Evolutionary conservation across 2,888 invertebrate species (phyloP).

Genomic region (Uloborus plumipes): DNA sequence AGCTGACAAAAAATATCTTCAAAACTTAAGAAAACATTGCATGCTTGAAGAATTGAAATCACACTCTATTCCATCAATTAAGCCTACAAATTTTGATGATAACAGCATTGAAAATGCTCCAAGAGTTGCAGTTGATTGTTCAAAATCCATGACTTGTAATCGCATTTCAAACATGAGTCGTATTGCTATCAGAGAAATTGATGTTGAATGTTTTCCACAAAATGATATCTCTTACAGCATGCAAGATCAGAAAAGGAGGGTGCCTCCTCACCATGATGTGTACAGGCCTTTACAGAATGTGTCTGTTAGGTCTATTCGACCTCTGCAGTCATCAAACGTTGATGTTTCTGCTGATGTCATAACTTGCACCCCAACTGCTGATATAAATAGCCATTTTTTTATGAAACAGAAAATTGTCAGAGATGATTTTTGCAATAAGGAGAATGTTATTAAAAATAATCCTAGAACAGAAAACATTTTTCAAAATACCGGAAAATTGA

Average conservation of each 20-base stretch:
- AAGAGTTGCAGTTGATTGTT: too few species aligned
- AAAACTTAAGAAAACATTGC: conserved; percentile 38
- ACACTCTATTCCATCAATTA: background rate
- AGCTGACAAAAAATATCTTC: conserved; percentile 22
- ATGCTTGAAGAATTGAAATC: conserved; percentile 13
- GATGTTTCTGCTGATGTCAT: conserved; percentile 36
- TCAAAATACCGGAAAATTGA: background rate
- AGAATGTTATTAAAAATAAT: conserved; percentile 39
- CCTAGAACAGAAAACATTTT: background rate
- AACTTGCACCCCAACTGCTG: conserved; percentile 1
- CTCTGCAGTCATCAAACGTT: conserved; percentile 35
- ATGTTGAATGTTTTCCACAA: too few species aligned
- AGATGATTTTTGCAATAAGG: conserved; percentile 37
- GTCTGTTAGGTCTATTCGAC: conserved; percentile 15
- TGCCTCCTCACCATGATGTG: background rate
- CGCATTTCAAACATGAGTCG: too few species aligned
- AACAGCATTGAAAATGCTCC: background rate
- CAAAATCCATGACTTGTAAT: too few species aligned
- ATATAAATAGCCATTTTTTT: conserved; percentile 2
- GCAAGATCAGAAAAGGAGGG: too few species aligned
- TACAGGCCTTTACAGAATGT: conserved; percentile 15
- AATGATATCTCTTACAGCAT: too few species aligned
- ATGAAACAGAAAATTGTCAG: conserved; percentile 13
- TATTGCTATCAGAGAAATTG: too few species aligned
- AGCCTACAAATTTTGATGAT: conserved; percentile 24